phyloP scores from a whole-genome alignment of 2,888 invertebrate species.

The Charanyca ferruginea region DNA sequence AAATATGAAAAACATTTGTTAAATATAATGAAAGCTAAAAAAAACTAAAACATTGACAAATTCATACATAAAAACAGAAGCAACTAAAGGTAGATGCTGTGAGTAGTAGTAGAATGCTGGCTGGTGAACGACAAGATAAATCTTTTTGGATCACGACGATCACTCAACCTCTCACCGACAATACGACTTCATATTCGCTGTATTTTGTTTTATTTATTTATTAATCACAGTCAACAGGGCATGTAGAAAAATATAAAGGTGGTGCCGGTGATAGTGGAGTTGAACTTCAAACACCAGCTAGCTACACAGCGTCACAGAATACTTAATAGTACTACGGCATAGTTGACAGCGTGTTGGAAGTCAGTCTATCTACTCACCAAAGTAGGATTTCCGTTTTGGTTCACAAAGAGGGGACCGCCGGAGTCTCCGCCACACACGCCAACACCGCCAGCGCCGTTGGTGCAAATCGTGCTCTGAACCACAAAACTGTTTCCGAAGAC shows the following conservation, averaged over 20 bases:
- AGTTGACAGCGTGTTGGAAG: not conserved
- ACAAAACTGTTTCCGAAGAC: slow-evolving; percentile 65
- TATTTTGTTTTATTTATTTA: too few relatives aligned
- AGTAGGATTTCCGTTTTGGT: slow-evolving; percentile 53
- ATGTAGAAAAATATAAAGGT: too few relatives aligned
- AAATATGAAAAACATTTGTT: not conserved
- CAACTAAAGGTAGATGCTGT: too few relatives aligned
- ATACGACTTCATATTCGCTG: not conserved
- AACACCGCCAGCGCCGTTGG: slow-evolving; percentile 73
- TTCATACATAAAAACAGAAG: too few relatives aligned
- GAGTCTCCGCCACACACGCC: slow-evolving; percentile 79
- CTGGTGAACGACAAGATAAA: too few relatives aligned
- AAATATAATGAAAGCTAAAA: not conserved
- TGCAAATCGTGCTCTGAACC: slow-evolving; percentile 72
- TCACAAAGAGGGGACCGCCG: slow-evolving; percentile 74
- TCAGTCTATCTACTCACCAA: slow-evolving; percentile 15
- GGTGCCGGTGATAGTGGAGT: too few relatives aligned
- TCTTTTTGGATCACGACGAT: too few relatives aligned
- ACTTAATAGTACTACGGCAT: too few relatives aligned
- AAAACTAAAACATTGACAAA: not conserved
- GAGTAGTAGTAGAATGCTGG: too few relatives aligned
- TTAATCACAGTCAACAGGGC: too few relatives aligned
- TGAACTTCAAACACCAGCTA: too few relatives aligned
- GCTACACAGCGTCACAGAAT: too few relatives aligned
- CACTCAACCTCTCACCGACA: not conserved